These are phyloP conservation scores for Papilio protenor DNA, from an alignment of 2,888 invertebrate genomes.

Conservation along the genomic window DNA sequence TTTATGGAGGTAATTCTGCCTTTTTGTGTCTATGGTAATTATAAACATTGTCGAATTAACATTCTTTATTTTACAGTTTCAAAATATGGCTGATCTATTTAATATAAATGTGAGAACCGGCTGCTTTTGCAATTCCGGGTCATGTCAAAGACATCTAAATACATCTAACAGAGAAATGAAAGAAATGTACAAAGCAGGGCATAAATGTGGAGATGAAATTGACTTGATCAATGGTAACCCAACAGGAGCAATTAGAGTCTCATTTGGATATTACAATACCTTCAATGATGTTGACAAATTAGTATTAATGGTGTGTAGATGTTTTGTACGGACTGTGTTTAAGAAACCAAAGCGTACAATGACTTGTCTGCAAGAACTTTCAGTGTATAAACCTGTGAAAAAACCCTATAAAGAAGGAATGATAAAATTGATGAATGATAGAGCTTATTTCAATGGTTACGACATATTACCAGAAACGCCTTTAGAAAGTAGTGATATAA, in stretches of 20 bases:
- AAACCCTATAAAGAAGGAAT: slow-evolving; percentile 35
- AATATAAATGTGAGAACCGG: slow-evolving; percentile 95
- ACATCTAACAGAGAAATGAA: slow-evolving; percentile 88
- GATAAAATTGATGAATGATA: slow-evolving; percentile 52
- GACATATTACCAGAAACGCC: slow-evolving; percentile 45
- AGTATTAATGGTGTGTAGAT: slow-evolving; percentile 89
- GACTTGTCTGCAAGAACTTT: slow-evolving; percentile 47
- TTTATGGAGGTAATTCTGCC: slow-evolving; percentile 89
- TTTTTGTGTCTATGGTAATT: slow-evolving; percentile 15
- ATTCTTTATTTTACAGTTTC: slow-evolving; percentile 84
- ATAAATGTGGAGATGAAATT: slow-evolving; percentile 94
- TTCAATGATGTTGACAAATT: slow-evolving; percentile 88
- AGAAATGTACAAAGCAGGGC: slow-evolving; percentile 93
- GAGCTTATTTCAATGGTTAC: slow-evolving; percentile 44
- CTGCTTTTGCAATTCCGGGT: slow-evolving; percentile 98
- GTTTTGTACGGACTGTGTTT: slow-evolving; percentile 85
- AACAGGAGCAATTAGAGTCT: slow-evolving; percentile 95
- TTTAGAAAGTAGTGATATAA: slow-evolving; percentile 52
- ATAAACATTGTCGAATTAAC: slow-evolving; percentile 18
- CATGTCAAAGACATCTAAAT: slow-evolving; percentile 92
- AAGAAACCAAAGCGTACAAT: slow-evolving; percentile 64
- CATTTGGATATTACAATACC: slow-evolving; percentile 96
- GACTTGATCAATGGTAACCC: slow-evolving; percentile 94
- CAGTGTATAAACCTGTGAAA: slow-evolving; percentile 38
- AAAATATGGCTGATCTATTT: slow-evolving; percentile 94